A percentile compares a stretch with the other conserved stretches of the same genome.
phyloP scores from a whole-genome alignment of 1,140 invertebrate species.

The Dendroctonus ponderosae region DNA sequence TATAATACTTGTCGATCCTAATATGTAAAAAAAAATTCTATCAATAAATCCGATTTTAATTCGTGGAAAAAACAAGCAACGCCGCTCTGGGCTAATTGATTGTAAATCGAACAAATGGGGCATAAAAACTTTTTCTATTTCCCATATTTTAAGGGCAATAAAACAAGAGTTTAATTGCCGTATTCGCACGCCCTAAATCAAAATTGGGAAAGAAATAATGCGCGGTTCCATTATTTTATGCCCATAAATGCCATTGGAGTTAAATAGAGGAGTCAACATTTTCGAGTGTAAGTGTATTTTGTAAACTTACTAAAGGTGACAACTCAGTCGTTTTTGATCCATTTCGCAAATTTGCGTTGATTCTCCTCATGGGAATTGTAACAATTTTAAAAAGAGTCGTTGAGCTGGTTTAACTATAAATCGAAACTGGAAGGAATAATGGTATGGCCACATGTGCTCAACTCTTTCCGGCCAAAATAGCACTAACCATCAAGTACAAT shows the following conservation, averaged over 20 bases:
- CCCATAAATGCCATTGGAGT: conserved; percentile 10
- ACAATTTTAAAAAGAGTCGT: no score
- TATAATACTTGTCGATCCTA: no score
- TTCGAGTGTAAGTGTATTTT: not conserved
- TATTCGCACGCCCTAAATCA: conserved; percentile 23
- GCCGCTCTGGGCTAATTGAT: not conserved
- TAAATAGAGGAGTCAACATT: not conserved
- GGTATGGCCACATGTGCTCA: no score
- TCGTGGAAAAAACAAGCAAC: not conserved
- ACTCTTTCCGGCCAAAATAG: no score
- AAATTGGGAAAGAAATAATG: conserved; percentile 27
- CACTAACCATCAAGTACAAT: no score
- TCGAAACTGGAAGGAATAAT: no score
- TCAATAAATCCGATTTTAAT: not conserved
- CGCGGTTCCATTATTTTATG: conserved; percentile 23
- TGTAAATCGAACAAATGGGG: not conserved
- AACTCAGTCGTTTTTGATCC: no score
- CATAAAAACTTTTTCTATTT: conserved; percentile 18
- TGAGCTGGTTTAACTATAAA: no score
- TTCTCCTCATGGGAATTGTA: no score
- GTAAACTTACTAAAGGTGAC: not conserved
- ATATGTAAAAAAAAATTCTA: no score
- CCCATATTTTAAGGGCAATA: conserved; percentile 14
- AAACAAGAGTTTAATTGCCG: conserved; percentile 14
- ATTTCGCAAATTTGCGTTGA: no score